Percentiles rank a stretch among this genome's conserved stretches.
phyloP scores from a whole-genome alignment of 23 tunicate species.

The Aplidium turbinatum region DNA sequence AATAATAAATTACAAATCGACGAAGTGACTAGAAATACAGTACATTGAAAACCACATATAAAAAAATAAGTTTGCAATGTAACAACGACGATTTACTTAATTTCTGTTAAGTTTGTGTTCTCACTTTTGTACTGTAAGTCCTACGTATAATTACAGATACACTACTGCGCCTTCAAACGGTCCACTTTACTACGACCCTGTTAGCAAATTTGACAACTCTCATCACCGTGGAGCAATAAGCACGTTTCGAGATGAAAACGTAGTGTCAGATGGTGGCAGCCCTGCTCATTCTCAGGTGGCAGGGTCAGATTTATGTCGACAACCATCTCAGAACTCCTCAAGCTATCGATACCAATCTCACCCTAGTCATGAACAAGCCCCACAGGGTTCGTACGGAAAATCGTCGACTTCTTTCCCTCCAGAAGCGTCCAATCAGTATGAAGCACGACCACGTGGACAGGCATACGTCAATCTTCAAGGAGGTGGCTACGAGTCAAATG shows the following conservation, averaged over 20 bases:
- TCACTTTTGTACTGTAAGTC: too few species aligned
- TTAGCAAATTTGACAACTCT: constrained; percentile 43
- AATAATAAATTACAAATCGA: too few species aligned
- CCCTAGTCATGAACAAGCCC: not conserved
- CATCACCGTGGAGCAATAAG: constrained; percentile 3
- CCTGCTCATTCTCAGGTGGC: constrained; percentile 33
- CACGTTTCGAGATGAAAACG: constrained; percentile 40
- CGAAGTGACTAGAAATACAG: too few species aligned
- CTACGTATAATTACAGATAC: constrained; percentile 48
- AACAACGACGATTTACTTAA: too few species aligned
- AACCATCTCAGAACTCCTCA: not conserved
- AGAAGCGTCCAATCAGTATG: constrained; percentile 13
- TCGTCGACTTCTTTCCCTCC: constrained; percentile 29
- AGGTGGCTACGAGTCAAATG: constrained; percentile 29
- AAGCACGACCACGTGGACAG: constrained; percentile 33
- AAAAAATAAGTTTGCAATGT: too few species aligned
- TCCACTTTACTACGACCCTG: constrained; percentile 81
- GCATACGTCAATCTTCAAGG: constrained; percentile 73
- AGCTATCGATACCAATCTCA: constrained; percentile 16
- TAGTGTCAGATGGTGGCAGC: constrained; percentile 30
- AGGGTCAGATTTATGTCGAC: constrained; percentile 24
- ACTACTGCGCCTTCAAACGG: constrained; percentile 35
- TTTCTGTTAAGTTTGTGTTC: not conserved
- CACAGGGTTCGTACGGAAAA: not conserved
- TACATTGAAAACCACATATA: too few species aligned